Evolutionary conservation across 2,113 vertebrate genomes (phyloP).

Genomic region (Martes martes): DNA sequence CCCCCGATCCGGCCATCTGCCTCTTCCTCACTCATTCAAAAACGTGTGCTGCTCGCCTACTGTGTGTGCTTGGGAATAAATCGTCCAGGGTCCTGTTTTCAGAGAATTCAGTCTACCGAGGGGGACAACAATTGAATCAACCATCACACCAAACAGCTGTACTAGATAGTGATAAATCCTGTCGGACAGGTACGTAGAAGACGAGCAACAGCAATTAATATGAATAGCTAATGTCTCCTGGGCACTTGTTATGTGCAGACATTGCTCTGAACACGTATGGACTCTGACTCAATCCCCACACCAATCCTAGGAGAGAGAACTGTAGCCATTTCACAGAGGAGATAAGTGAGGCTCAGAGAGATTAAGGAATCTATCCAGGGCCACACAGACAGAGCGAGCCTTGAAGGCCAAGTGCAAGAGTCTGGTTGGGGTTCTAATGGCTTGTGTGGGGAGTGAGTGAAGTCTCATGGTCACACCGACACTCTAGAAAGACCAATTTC

Average conservation of each 20-base stretch:
- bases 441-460: fast-evolving
- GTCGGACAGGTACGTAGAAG: not conserved
- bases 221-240: not conserved
- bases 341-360: not conserved
- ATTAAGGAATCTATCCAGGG: not conserved
- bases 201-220: not conserved
- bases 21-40: not conserved
- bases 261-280: not conserved
- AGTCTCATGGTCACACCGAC: fast-evolving
- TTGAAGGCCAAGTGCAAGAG: not conserved
- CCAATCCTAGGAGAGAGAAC: not conserved
- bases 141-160: not conserved
- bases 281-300: not conserved
- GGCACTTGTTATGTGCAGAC: not conserved
- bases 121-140: not conserved
- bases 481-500: not conserved
- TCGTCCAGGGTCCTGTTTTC: not conserved
- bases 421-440: not conserved
- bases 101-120: not conserved
- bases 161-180: not conserved
- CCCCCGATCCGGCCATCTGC: not conserved
- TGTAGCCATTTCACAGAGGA: not conserved
- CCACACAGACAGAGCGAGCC: not conserved
- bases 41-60: not conserved
- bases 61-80: not conserved